Conservation (phyloP, 2,797 vertebrate species). For the Poecilia wingei region DNA sequence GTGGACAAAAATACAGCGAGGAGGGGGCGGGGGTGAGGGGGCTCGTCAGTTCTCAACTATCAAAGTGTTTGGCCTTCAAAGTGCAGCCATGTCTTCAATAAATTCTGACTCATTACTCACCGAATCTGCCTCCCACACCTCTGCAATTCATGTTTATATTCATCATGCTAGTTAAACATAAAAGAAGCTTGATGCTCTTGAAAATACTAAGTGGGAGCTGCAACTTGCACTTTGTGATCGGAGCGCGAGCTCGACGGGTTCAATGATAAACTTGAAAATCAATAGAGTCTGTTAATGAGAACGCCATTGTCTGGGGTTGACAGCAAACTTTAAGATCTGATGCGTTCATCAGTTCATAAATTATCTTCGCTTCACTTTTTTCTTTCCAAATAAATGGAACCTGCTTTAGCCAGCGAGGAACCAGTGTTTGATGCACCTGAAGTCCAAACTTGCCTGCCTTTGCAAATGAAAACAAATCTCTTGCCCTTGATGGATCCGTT, state of each 20-base stretch:
- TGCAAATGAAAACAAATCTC: slow-evolving; percentile 55
- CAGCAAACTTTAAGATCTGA: slow-evolving; percentile 15
- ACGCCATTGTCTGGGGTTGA: background rate
- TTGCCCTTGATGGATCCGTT: slow-evolving; percentile 58
- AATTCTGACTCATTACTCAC: slow-evolving; percentile 60
- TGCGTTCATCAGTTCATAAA: background rate
- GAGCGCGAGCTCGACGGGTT: slow-evolving; percentile 8
- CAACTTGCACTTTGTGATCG: slow-evolving; percentile 21
- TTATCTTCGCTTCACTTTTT: slow-evolving; percentile 17
- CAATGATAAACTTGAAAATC: slow-evolving; percentile 31
- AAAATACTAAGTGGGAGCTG: slow-evolving; percentile 50
- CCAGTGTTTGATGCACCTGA: slow-evolving; percentile 17
- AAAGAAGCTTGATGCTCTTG: slow-evolving; percentile 51
- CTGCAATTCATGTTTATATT: slow-evolving; percentile 75
- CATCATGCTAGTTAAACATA: slow-evolving; percentile 64
- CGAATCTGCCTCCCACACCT: slow-evolving; percentile 63
- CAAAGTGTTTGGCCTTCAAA: slow-evolving; percentile 74
- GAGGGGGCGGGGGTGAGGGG: slow-evolving; percentile 21
- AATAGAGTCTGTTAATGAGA: slow-evolving; percentile 40
- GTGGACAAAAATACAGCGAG: slow-evolving; percentile 58
- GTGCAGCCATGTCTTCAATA: slow-evolving; percentile 59
- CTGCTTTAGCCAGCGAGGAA: slow-evolving; percentile 13
- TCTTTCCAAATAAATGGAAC: slow-evolving; percentile 25
- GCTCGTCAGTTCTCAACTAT: slow-evolving; percentile 59
- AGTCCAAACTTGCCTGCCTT: slow-evolving; percentile 28